Conservation (phyloP, 2,113 vertebrate species). For the Hoplias malabaricus region DNA sequence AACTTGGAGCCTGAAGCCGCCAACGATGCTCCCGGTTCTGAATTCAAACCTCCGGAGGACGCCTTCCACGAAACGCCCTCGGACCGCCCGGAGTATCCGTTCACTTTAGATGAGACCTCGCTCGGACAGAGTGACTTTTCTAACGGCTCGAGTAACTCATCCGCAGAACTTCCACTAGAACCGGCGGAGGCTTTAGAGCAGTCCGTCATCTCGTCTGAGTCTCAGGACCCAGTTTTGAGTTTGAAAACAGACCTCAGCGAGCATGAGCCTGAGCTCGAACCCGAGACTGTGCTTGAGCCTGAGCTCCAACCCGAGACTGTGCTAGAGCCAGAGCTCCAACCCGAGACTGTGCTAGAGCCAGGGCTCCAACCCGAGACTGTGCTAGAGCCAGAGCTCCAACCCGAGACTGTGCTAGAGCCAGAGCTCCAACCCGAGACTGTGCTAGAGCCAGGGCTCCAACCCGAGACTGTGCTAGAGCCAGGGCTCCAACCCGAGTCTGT, state of each 20-base stretch:
- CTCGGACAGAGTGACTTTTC: slow-evolving; percentile 46
- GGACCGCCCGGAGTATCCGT: slow-evolving; percentile 41
- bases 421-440: too few species aligned
- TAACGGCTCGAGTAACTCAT: slow-evolving; percentile 34
- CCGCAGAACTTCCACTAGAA: slow-evolving; percentile 17
- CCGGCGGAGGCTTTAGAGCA: too few species aligned
- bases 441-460: slow-evolving; percentile 1
- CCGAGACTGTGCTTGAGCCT: too few species aligned
- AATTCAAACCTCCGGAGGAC: slow-evolving; percentile 45
- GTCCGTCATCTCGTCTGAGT: slow-evolving; percentile 45
- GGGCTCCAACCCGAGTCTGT: too few species aligned
- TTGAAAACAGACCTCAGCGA: slow-evolving; percentile 16
- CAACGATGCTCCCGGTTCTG: slow-evolving; percentile 30
- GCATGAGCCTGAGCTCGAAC: background rate
- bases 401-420: too few species aligned
- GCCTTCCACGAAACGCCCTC: slow-evolving; percentile 33
- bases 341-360: too few species aligned
- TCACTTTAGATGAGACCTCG: slow-evolving; percentile 31
- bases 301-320: too few species aligned
- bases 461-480: too few species aligned
- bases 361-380: too few species aligned
- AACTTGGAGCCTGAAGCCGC: slow-evolving; percentile 47
- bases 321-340: slow-evolving; percentile 3
- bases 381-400: slow-evolving; percentile 3
- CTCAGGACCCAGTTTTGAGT: slow-evolving; percentile 28